Evolutionary conservation across 2,113 vertebrate genomes (phyloP).

Genomic region (Antechinus stuartii): DNA sequence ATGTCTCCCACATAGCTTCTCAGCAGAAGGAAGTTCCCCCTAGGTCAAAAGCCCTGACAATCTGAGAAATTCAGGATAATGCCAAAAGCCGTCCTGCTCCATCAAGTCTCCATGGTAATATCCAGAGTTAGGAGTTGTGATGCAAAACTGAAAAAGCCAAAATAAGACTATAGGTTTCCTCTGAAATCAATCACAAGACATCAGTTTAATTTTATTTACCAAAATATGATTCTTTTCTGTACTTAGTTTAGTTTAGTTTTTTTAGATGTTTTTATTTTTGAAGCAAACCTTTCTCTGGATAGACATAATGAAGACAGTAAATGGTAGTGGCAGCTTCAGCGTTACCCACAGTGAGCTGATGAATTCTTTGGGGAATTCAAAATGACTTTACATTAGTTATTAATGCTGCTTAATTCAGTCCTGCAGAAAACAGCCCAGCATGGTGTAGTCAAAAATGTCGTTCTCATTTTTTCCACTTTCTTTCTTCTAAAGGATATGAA

Average conservation of each 20-base stretch:
- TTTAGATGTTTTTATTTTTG: neutral
- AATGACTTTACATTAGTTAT: conserved; percentile 66
- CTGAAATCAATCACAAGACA: neutral
- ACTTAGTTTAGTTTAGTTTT: neutral
- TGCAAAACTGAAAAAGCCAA: neutral
- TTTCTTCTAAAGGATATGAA: neutral
- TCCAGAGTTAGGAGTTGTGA: neutral
- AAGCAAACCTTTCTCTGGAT: neutral
- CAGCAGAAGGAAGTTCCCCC: neutral
- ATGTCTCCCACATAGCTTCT: neutral
- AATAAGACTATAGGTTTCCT: neutral
- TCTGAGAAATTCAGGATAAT: neutral
- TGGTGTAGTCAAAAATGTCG: neutral
- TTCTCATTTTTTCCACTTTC: conserved; percentile 8
- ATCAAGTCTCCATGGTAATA: neutral
- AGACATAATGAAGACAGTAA: conserved; percentile 80
- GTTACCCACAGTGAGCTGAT: conserved; percentile 78
- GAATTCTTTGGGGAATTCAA: conserved; percentile 75
- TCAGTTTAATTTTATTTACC: neutral
- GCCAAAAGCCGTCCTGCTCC: neutral
- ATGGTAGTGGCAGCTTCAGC: conserved; percentile 83
- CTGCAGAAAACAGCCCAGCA: neutral
- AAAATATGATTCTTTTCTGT: neutral
- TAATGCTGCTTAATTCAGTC: conserved; percentile 22
- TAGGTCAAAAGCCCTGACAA: neutral